These are phyloP conservation scores for Barnardius zonarius DNA, from an alignment of 2,113 vertebrate species.

Conservation along the genomic window DNA sequence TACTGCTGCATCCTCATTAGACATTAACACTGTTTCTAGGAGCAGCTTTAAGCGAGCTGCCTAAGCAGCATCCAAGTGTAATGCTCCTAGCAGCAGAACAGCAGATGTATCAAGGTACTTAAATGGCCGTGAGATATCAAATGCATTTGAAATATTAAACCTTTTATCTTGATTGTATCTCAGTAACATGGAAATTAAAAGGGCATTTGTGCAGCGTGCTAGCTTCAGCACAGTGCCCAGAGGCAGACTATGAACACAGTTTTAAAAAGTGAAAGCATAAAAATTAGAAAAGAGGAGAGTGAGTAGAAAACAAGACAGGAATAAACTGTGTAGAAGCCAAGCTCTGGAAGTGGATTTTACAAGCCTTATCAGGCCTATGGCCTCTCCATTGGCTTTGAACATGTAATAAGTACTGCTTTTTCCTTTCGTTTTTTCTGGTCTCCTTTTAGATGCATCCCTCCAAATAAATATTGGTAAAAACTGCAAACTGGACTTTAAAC, in stretches of 20 bases:
- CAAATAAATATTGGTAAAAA: not conserved
- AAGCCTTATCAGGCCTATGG: rapidly evolving
- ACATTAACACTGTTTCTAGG: not conserved
- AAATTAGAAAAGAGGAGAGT: not conserved
- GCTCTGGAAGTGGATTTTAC: not conserved
- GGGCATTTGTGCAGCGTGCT: not conserved
- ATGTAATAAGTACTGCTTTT: not conserved
- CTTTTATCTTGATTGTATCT: not conserved
- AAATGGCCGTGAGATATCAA: not conserved
- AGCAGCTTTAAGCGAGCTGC: not conserved
- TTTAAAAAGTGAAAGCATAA: not conserved
- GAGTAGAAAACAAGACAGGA: not conserved
- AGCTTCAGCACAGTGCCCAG: not conserved
- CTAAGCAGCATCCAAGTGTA: not conserved
- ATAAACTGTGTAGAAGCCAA: rapidly evolving
- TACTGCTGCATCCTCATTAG: not conserved
- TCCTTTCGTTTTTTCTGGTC: not conserved
- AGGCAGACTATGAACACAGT: not conserved
- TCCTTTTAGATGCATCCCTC: not conserved
- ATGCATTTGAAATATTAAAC: not conserved
- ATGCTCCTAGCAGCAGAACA: not conserved
- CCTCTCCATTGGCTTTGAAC: not conserved
- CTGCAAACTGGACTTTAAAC: not conserved
- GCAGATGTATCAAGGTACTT: not conserved
- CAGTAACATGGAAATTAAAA: not conserved